Evolutionary conservation across 2,888 invertebrate genomes (phyloP), one percentile per base, ranked within the genome.

Genomic region (Thereva unica): DNA sequence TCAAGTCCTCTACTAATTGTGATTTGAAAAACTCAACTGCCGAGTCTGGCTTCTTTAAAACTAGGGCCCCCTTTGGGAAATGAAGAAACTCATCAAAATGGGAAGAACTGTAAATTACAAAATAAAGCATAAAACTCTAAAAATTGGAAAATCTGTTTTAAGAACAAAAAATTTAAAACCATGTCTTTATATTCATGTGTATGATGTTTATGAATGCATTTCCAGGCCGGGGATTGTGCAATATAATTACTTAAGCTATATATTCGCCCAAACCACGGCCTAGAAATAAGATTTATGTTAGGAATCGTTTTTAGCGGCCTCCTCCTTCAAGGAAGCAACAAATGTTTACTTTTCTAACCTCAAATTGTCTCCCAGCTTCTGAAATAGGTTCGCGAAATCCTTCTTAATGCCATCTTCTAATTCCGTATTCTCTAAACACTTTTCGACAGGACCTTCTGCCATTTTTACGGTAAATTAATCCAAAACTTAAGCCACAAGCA

Each of bases 201-300:
- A 64, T 71, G 74, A 40, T 59, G 54, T 37, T 71, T 23, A 23
- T 68, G 70, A 64, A 64, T 47, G 45, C 66, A 74, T 76, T 76
- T 74, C 73, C 74, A 74, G 75, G 75, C 76, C 76, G 75, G 75
- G 75, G 75, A 73, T 75, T 74, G 76, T 76, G 76, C 76, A 76
- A 76, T 76, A 69, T 75, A 74, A 71, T 55, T 47, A 53, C 55
- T 37, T 69, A 50, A 67, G 41, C 34, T 68, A 74, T 72, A 76
- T 71, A 71, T 64, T 75, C 74, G 74, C 75, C 64, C 73, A 73
- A 75, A 72, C 73, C 75, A 75, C 74, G 72, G 57, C 74, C 75
- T 67, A 63, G 67, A 75, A 76, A 75, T 52, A 10, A 35, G 35
- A 23, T 23, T 23, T 23, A 23, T 23, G 23, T 23, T 23, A 23